Conservation (phyloP, 1,140 invertebrate species). For the Lasioglossum baleicum region DNA sequence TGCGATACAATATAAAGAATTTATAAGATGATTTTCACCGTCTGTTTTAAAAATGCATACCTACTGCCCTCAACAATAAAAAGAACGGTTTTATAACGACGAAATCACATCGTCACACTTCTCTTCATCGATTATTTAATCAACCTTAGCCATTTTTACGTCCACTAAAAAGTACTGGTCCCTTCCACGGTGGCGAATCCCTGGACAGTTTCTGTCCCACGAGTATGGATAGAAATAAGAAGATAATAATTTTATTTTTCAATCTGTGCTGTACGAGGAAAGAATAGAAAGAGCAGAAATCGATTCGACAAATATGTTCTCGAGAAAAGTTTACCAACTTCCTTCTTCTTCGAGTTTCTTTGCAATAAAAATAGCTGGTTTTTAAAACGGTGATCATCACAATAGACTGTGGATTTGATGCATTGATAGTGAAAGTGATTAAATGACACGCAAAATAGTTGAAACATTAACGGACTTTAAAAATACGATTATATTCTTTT, state of each 20-base stretch:
- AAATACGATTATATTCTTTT: no score
- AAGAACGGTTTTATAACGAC: constrained; percentile 26
- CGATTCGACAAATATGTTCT: no score
- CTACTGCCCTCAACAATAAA: not conserved
- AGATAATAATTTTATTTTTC: constrained; percentile 40
- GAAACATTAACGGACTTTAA: no score
- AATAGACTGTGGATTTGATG: not conserved
- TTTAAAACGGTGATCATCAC: not conserved
- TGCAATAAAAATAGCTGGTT: no score
- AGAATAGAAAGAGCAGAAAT: not conserved
- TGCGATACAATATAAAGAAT: not conserved
- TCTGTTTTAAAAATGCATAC: not conserved
- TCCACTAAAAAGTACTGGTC: constrained; percentile 62
- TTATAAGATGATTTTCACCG: not conserved
- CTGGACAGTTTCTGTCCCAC: constrained; percentile 31
- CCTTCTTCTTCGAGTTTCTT: no score
- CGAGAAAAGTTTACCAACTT: no score
- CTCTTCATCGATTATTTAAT: constrained; percentile 73
- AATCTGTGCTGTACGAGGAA: constrained; percentile 7
- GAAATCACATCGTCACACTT: constrained; percentile 66
- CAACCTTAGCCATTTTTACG: constrained; percentile 70
- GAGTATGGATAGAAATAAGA: constrained; percentile 34
- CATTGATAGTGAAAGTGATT: no score
- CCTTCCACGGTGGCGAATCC: constrained; percentile 52
- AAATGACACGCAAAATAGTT: no score